Evolutionary conservation across 1,140 invertebrate genomes (phyloP).

Genomic region (Drosophila oshimai): DNA sequence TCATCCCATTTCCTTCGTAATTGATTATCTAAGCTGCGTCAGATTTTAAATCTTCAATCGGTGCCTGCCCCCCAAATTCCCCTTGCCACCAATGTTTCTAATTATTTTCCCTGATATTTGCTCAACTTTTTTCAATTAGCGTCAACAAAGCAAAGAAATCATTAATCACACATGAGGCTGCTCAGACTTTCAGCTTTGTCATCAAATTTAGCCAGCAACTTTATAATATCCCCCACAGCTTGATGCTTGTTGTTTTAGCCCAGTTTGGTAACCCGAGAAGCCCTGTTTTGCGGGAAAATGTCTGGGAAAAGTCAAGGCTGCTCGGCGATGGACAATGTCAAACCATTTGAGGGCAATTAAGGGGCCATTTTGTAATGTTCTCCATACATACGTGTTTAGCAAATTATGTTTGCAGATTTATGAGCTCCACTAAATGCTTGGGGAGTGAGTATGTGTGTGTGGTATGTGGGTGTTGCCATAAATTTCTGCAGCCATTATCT

Average conservation of each 20-base stretch:
- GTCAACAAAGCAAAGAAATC: slow-evolving; percentile 66
- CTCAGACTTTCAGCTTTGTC: slow-evolving; percentile 49
- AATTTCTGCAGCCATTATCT: slow-evolving; percentile 57
- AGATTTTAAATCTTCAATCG: slow-evolving; percentile 17
- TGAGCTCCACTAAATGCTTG: slow-evolving; percentile 27
- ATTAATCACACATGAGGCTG: slow-evolving; percentile 57
- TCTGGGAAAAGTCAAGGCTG: slow-evolving; percentile 20
- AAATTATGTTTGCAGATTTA: slow-evolving; percentile 70
- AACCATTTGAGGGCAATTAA: slow-evolving; percentile 76
- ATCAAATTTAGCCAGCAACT: slow-evolving; percentile 44
- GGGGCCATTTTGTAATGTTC: slow-evolving; percentile 71
- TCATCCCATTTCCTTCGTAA: neutral
- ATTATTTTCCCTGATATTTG: slow-evolving; percentile 26
- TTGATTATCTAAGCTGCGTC: slow-evolving; percentile 5
- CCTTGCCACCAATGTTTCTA: neutral
- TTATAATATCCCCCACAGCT: slow-evolving; percentile 31
- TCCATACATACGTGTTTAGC: slow-evolving; percentile 59
- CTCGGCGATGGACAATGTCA: slow-evolving; percentile 34
- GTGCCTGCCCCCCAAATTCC: neutral
- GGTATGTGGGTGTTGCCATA: slow-evolving; percentile 40
- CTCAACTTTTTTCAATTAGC: slow-evolving; percentile 69
- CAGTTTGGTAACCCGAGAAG: slow-evolving; percentile 51
- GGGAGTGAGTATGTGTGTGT: neutral
- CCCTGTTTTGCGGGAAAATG: neutral
- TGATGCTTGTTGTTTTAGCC: slow-evolving; percentile 12